A percentile compares a stretch with the other conserved stretches of the same genome.
Evolutionary conservation across 2,888 invertebrate species (phyloP).

Genomic region (Xylota sylvarum): DNA sequence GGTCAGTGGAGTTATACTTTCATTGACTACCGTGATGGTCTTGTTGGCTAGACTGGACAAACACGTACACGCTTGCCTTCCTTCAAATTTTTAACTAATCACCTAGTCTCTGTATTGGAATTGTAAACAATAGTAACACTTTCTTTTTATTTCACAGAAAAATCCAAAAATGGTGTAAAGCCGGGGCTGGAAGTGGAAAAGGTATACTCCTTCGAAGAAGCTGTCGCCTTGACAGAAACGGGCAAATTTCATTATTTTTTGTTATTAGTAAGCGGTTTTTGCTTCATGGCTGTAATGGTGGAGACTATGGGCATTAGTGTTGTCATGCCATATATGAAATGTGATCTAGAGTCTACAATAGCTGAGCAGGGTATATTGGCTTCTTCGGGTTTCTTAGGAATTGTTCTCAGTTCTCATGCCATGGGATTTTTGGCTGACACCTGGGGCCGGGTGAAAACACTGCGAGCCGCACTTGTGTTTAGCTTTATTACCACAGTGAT

Average conservation of each 20-base stretch:
- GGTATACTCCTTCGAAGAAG: slow-evolving; percentile 82
- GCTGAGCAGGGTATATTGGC: slow-evolving; percentile 88
- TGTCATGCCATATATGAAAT: slow-evolving; percentile 89
- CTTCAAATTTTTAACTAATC: too few relatives aligned
- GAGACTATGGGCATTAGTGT: slow-evolving; percentile 89
- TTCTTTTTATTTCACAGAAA: slow-evolving; percentile 27
- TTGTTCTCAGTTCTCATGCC: slow-evolving; percentile 90
- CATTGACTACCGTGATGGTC: too few relatives aligned
- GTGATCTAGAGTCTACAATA: slow-evolving; percentile 88
- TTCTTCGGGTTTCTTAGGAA: slow-evolving; percentile 89
- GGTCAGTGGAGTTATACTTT: too few relatives aligned
- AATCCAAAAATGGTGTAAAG: slow-evolving; percentile 19
- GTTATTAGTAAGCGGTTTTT: slow-evolving; percentile 87
- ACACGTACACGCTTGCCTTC: too few relatives aligned
- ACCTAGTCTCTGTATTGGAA: too few relatives aligned
- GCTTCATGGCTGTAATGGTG: slow-evolving; percentile 89
- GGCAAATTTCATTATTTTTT: slow-evolving; percentile 88
- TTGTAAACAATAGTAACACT: too few relatives aligned
- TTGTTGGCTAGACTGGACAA: too few relatives aligned
- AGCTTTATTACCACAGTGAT: slow-evolving; percentile 86
- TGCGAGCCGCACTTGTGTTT: slow-evolving; percentile 86
- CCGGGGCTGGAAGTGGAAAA: slow-evolving; percentile 8
- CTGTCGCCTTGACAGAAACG: slow-evolving; percentile 85
- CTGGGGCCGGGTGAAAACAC: slow-evolving; percentile 88
- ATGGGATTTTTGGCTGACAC: slow-evolving; percentile 93